Conservation (phyloP, 2,888 invertebrate species). For the Neoascia interrupta region DNA sequence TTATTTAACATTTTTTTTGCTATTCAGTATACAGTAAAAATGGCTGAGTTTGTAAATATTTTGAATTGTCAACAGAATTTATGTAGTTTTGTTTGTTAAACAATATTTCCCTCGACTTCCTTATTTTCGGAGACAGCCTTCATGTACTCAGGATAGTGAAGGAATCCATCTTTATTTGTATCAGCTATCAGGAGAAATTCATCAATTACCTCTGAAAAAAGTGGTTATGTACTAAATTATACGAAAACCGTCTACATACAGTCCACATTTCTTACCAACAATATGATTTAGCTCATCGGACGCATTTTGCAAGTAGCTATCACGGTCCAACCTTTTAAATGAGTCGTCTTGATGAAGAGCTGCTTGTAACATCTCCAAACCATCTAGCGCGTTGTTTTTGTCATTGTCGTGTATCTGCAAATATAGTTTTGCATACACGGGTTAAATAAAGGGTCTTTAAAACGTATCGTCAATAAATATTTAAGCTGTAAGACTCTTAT, state of each 20-base stretch:
- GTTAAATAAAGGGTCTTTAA: too few relatives aligned
- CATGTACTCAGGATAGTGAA: conserved; percentile 91
- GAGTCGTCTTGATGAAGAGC: conserved; percentile 81
- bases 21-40: conserved; percentile 16
- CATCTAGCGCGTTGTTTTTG: conserved; percentile 93
- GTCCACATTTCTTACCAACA: conserved; percentile 72
- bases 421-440: too few relatives aligned
- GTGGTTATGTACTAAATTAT: not conserved
- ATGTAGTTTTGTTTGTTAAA: not conserved
- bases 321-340: conserved; percentile 75
- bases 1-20: conserved; percentile 34
- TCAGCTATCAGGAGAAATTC: conserved; percentile 91
- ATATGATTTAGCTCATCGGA: conserved; percentile 78
- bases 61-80: conserved; percentile 23
- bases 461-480: too few relatives aligned
- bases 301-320: conserved; percentile 75
- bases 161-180: conserved; percentile 89
- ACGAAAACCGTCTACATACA: not conserved
- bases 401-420: conserved; percentile 89
- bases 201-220: conserved; percentile 88
- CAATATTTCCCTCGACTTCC: conserved; percentile 40
- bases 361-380: conserved; percentile 89
- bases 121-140: conserved; percentile 73
- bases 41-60: conserved; percentile 38
- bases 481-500: conserved; percentile 5